Base-by-base conservation (phyloP, 1,140 invertebrate genomes). In the Neodiprion pinetum region DNA sequence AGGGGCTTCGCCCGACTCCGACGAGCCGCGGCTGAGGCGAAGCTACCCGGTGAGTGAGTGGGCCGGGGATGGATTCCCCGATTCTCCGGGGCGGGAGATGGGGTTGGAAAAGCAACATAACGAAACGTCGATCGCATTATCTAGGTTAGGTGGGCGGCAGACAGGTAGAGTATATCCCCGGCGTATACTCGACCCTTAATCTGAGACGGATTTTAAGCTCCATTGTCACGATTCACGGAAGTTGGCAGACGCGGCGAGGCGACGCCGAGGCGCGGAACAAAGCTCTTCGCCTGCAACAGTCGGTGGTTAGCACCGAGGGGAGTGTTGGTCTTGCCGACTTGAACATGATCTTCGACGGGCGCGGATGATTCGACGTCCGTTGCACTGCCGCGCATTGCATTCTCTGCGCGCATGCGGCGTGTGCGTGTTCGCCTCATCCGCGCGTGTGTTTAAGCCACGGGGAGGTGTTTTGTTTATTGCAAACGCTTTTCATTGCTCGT, bases 71-170 rank as follows among this genome's bases (percentile, higher is more conserved):
- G 79, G 80, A 76, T 77, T 72, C 72, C 72, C n/a, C 67, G 75
- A 86, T 85, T 81, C 84, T 81, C 83, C 79, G 84, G 85, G 84
- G 81, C 83, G 81, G 84, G 84, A 86, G 81, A 86, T 87, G 86
- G 85, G 87, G 86, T 87, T 87, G 85, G 87, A 88, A 89, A 88
- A 88, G 87, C 86, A 88, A 88, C 87, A 86, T 87, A 88, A 88
- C 87, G 86, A 88, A 88, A 88, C 85, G 87, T 88, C 87, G 86
- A 88, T 88, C 87, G 85, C 84, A 88, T 88, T 88, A 88, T 85
- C 85, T 82, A 82, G 72, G 78, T 61, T 61, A 61, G 53, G 53
- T 61, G 53, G 53, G 11, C 28, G 28, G 28, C 28, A 40, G 28
- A 40, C 28, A 8, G 53, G 53, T 61, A 61, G 53, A 17, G 53